Conservation (phyloP, 1,140 invertebrate genomes). For the Dryas iulia region DNA sequence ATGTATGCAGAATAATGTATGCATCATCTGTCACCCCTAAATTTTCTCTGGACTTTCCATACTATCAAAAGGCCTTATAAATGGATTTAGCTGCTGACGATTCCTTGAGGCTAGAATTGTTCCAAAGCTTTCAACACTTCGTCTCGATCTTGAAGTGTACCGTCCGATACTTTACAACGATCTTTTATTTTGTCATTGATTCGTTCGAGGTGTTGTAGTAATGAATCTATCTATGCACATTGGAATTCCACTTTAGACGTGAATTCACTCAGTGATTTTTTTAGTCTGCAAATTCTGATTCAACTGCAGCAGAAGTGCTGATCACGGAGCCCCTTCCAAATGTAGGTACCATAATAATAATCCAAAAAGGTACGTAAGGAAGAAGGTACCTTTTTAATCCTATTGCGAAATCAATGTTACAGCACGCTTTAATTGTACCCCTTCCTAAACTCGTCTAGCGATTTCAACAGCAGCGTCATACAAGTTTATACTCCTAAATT, state of each 20-base stretch:
- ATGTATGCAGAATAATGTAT: too few relatives aligned
- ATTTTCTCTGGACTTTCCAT: too few relatives aligned
- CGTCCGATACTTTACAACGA: conserved; percentile 7
- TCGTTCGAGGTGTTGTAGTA: conserved; percentile 18
- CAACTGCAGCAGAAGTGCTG: conserved; percentile 11
- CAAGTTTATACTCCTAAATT: background rate
- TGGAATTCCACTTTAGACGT: conserved; percentile 19
- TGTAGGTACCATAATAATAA: conserved; percentile 16
- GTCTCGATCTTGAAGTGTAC: background rate
- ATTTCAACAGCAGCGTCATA: background rate
- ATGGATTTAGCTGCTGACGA: too few relatives aligned
- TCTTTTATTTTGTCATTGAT: conserved; percentile 23
- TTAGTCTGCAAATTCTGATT: conserved; percentile 23
- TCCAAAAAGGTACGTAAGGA: conserved; percentile 16
- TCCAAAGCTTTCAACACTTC: too few relatives aligned
- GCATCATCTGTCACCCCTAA: too few relatives aligned
- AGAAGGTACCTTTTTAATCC: background rate
- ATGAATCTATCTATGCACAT: conserved; percentile 24
- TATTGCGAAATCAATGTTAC: background rate
- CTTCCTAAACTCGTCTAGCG: background rate
- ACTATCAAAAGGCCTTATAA: too few relatives aligned
- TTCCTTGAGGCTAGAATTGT: too few relatives aligned
- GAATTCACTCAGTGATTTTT: conserved; percentile 24
- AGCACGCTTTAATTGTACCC: conserved; percentile 4
- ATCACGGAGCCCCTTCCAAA: conserved; percentile 15